Conservation (phyloP, 2,113 vertebrate genomes). For the Pygoscelis adeliae region DNA sequence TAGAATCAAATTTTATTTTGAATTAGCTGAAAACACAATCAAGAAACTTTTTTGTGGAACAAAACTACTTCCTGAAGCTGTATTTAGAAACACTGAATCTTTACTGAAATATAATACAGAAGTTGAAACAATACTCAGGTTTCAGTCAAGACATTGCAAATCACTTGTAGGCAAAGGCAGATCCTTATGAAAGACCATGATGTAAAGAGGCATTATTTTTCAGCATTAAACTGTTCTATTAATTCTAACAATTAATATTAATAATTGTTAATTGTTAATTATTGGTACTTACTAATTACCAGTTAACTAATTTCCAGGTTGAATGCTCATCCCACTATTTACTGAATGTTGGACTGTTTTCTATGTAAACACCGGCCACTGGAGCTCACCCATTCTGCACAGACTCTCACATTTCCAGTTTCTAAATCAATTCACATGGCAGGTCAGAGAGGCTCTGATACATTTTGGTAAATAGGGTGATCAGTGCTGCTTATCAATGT, state of each 20-base stretch:
- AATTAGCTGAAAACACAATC: background rate
- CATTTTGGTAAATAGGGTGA: background rate
- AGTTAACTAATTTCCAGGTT: background rate
- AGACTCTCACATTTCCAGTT: background rate
- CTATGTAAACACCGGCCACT: background rate
- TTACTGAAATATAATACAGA: background rate
- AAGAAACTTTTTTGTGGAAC: background rate
- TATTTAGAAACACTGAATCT: background rate
- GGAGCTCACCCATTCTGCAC: background rate
- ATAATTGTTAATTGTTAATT: background rate
- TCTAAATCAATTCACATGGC: background rate
- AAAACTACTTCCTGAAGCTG: background rate
- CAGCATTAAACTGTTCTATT: background rate
- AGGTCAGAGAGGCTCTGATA: background rate
- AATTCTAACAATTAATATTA: background rate
- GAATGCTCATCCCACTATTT: background rate
- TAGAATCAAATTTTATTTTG: background rate
- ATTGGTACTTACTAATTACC: background rate
- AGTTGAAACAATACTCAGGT: background rate
- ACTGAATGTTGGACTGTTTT: background rate
- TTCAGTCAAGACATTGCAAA: background rate
- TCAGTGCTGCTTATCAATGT: fast-evolving
- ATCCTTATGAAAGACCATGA: background rate
- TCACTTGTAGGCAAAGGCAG: background rate
- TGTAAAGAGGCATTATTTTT: background rate